Conservation (phyloP, 2,113 vertebrate species). For the Hipposideros armiger region DNA sequence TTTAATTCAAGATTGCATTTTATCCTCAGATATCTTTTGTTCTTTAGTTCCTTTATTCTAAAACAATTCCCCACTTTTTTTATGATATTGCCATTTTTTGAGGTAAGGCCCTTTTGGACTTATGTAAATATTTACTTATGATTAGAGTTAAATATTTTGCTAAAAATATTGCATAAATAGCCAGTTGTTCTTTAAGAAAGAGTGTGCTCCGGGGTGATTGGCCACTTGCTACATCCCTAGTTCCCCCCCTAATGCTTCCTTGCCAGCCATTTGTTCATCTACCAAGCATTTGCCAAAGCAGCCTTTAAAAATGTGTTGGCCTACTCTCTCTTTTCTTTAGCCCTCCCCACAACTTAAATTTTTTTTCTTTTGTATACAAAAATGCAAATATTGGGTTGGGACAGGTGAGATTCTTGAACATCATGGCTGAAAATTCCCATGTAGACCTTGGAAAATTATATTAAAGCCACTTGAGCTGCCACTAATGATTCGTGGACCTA, state of each 20-base stretch:
- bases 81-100: neutral
- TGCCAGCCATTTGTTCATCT: neutral
- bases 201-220: neutral
- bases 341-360: neutral
- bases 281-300: conserved; percentile 1
- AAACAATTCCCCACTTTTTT: neutral
- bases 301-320: neutral
- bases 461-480: neutral
- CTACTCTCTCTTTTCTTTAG: neutral
- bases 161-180: neutral
- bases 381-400: conserved; percentile 2
- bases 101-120: neutral
- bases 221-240: neutral
- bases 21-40: neutral
- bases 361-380: neutral
- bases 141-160: neutral
- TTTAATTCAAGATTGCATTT: neutral
- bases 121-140: neutral
- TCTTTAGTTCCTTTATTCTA: conserved; percentile 6
- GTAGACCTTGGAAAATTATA: neutral
- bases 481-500: neutral
- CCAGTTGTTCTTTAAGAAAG: neutral
- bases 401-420: neutral
- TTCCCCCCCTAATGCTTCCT: neutral
- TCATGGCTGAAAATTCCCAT: neutral